These are phyloP conservation scores for Uropetala carovei DNA, from an alignment of 2,888 invertebrate species.

Conservation along the genomic window DNA sequence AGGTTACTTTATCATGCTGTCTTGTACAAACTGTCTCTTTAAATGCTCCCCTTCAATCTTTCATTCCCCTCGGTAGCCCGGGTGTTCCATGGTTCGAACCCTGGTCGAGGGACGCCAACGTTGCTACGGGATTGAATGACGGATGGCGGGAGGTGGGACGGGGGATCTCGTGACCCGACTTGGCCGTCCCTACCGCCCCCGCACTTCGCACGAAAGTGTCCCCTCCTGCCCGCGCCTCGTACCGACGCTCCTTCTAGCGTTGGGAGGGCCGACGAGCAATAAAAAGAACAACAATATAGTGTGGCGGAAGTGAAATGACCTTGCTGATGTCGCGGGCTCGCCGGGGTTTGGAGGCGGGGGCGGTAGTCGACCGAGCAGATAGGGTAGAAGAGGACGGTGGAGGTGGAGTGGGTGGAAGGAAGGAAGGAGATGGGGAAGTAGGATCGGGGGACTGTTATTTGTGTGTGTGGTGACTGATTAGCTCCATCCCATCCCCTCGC, in stretches of 20 bases:
- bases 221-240: no score
- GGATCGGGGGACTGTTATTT: background rate
- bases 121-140: no score
- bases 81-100: no score
- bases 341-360: background rate
- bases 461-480: background rate
- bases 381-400: background rate
- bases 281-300: conserved; percentile 54
- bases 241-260: background rate
- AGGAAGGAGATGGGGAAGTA: background rate
- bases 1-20: no score
- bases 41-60: no score
- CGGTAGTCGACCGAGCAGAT: background rate
- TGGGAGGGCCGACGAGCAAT: background rate
- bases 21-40: no score
- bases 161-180: no score
- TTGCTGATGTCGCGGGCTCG: conserved; percentile 46
- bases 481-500: background rate
- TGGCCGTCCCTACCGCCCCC: no score
- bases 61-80: no score
- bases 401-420: background rate
- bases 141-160: no score
- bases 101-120: no score
- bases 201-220: no score
- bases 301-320: conserved; percentile 61